phyloP scores from a whole-genome alignment of 92 coral and sea anemone genomes.

The Meandrina meandrites region DNA sequence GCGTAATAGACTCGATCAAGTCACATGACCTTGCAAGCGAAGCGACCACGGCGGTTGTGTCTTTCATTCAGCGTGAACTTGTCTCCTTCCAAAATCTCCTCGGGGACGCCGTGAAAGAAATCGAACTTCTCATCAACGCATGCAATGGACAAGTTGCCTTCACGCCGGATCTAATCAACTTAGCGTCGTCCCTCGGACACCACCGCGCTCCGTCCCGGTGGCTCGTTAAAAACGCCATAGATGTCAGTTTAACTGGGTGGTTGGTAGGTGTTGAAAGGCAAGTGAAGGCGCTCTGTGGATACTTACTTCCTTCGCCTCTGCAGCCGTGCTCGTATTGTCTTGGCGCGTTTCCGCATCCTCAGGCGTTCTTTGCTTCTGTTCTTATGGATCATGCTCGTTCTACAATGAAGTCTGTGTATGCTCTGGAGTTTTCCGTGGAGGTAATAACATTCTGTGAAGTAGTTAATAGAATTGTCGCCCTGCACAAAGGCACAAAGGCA shows the following conservation, averaged over 20 bases:
- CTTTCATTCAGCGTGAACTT: conserved; percentile 63
- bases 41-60: conserved; percentile 36
- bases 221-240: conserved; percentile 27
- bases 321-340: conserved; percentile 46
- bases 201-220: conserved; percentile 54
- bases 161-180: conserved; percentile 53
- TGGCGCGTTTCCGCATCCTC: conserved; percentile 70
- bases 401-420: conserved; percentile 59
- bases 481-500: neutral
- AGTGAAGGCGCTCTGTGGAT: conserved; percentile 40
- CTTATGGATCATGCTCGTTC: conserved; percentile 70
- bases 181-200: conserved; percentile 53
- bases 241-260: conserved; percentile 49
- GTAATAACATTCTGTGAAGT: conserved; percentile 17
- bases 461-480: neutral
- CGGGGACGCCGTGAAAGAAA: conserved; percentile 22
- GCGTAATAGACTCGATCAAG: neutral
- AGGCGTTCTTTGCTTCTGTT: conserved; percentile 77
- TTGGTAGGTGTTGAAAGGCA: conserved; percentile 27
- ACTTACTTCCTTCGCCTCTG: conserved; percentile 44
- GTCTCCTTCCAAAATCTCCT: conserved; percentile 41
- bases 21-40: conserved; percentile 23
- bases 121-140: conserved; percentile 56
- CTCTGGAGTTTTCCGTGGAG: conserved; percentile 68
- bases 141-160: conserved; percentile 61